Conservation (phyloP, 2,113 vertebrate species). For the Prolemur simus region DNA sequence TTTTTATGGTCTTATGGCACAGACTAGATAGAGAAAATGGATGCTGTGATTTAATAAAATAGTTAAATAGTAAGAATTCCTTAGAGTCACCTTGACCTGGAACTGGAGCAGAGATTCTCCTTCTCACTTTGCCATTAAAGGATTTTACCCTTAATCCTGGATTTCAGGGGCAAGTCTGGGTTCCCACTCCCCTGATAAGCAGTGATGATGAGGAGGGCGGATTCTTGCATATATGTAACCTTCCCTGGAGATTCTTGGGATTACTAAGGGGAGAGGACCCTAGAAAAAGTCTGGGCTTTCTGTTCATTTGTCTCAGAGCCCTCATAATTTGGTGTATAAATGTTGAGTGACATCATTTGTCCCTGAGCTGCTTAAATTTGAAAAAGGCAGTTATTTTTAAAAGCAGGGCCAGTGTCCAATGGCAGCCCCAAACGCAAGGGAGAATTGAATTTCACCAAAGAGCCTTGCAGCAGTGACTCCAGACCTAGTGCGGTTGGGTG, state of each 20-base stretch:
- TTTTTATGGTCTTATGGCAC: not conserved
- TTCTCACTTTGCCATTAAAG: not conserved
- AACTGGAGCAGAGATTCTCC: not conserved
- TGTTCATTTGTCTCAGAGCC: not conserved
- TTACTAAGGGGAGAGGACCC: not conserved
- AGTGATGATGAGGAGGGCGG: not conserved
- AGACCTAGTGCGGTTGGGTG: not conserved
- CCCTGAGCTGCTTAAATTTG: not conserved
- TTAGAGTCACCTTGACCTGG: not conserved
- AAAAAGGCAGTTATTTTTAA: not conserved
- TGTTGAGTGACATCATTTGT: constrained; percentile 17
- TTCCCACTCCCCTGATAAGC: not conserved
- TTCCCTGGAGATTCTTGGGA: not conserved
- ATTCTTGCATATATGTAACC: not conserved
- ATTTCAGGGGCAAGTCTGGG: not conserved
- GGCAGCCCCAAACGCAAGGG: not conserved
- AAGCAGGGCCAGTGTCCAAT: not conserved
- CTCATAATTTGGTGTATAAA: not conserved
- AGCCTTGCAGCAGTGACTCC: not conserved
- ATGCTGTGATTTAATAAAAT: constrained; percentile 41
- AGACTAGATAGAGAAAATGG: not conserved
- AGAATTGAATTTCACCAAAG: not conserved
- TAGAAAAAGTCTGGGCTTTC: not conserved
- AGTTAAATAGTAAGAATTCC: not conserved
- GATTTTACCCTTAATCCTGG: not conserved